Evolutionary conservation across 2,888 invertebrate species (phyloP).

Genomic region (Tenthredo scrophulariae): DNA sequence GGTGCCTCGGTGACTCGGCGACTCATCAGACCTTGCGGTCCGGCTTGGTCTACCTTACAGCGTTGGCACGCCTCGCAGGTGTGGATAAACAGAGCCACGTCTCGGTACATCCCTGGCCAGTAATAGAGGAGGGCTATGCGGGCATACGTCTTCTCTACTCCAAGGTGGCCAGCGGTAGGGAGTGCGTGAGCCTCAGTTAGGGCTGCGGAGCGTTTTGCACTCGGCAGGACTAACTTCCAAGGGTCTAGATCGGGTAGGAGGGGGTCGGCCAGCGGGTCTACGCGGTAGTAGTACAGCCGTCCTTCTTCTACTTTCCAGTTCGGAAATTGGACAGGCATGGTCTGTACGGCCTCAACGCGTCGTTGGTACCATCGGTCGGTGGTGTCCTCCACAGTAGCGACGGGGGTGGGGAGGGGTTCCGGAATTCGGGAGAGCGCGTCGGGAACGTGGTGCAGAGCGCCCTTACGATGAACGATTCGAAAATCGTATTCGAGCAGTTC

Average conservation of each 20-base stretch:
- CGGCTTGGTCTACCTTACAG: too few relatives aligned
- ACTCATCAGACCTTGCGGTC: too few relatives aligned
- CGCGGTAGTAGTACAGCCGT: not conserved
- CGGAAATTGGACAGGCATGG: conserved; percentile 41
- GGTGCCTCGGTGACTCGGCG: too few relatives aligned
- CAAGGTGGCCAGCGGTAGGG: conserved; percentile 53
- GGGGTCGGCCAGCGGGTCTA: conserved; percentile 18
- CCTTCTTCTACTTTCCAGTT: conserved; percentile 26
- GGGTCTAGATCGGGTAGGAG: not conserved
- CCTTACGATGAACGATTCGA: conserved; percentile 57
- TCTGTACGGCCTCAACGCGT: conserved; percentile 44
- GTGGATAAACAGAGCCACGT: too few relatives aligned
- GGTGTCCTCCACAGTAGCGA: not conserved
- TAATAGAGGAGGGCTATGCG: too few relatives aligned
- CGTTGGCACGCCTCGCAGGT: too few relatives aligned
- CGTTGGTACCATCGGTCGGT: conserved; percentile 54
- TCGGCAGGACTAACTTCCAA: conserved; percentile 39
- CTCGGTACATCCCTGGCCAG: too few relatives aligned
- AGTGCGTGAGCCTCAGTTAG: conserved; percentile 8
- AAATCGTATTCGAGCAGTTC: conserved; percentile 59
- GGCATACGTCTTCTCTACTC: too few relatives aligned
- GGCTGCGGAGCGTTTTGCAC: not conserved
- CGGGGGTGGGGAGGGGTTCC: not conserved
- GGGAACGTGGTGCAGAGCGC: conserved; percentile 55
- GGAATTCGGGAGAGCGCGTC: conserved; percentile 56